Percentiles rank a stretch among this genome's conserved stretches.
Evolutionary conservation across 1,140 invertebrate species (phyloP).

Genomic region (Globodera rostochiensis): DNA sequence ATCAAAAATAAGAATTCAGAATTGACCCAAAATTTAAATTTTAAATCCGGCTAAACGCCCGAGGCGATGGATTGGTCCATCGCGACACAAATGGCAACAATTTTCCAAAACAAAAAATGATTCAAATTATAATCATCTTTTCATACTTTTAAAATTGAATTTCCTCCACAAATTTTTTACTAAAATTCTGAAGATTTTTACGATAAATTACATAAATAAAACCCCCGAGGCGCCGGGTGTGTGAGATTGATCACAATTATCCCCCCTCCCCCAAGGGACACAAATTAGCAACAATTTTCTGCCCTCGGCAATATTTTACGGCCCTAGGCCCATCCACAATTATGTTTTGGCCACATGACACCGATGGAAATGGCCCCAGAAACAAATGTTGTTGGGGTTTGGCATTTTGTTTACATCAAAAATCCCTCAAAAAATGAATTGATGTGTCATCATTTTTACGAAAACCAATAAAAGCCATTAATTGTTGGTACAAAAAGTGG

Average conservation of each 20-base stretch:
- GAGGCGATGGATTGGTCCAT: too few relatives aligned
- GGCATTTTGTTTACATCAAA: background rate
- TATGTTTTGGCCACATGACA: background rate
- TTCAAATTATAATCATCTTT: too few relatives aligned
- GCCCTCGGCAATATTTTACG: background rate
- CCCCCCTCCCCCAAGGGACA: background rate
- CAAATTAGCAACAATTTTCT: conserved; percentile 12
- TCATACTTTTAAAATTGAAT: too few relatives aligned
- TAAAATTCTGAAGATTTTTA: background rate
- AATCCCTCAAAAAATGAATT: background rate
- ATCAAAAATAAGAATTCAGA: too few relatives aligned
- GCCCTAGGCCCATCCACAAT: background rate
- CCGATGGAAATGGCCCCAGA: background rate
- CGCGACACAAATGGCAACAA: too few relatives aligned
- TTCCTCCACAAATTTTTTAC: too few relatives aligned
- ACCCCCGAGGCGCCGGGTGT: too few relatives aligned
- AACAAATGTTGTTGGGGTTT: too few relatives aligned
- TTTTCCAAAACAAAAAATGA: too few relatives aligned
- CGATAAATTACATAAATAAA: background rate
- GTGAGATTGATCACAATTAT: background rate
- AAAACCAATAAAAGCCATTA: background rate
- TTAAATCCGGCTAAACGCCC: too few relatives aligned
- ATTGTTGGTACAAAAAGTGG: too few relatives aligned
- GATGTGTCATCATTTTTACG: background rate
- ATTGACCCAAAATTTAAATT: too few relatives aligned